A percentile compares a stretch with the other conserved stretches of the same genome.
Conservation (phyloP, 1,140 invertebrate genomes). For the Drosophila littoralis region DNA sequence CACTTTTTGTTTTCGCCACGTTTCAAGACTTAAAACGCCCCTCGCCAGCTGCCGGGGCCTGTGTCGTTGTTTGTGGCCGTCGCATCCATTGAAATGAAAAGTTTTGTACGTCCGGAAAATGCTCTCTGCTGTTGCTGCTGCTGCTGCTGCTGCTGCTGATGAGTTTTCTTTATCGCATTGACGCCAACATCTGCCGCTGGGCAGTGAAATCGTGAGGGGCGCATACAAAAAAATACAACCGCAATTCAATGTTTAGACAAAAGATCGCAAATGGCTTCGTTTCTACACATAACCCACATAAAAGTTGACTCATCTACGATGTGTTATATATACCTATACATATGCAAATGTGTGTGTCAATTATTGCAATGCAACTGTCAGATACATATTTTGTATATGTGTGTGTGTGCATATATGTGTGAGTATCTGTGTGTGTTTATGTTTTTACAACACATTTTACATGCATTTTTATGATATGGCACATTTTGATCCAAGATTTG, state of each 20-base stretch:
- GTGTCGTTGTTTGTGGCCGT: slow-evolving; percentile 6
- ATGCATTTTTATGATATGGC: slow-evolving; percentile 50
- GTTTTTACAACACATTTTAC: slow-evolving; percentile 41
- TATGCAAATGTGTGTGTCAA: slow-evolving; percentile 25
- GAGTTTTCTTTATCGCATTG: slow-evolving; percentile 50
- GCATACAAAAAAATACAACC: slow-evolving; percentile 33
- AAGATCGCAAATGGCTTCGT: slow-evolving; percentile 52
- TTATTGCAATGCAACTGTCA: slow-evolving; percentile 29
- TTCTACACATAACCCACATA: slow-evolving; percentile 51
- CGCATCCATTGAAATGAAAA: slow-evolving; percentile 54
- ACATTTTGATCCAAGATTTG: slow-evolving; percentile 51
- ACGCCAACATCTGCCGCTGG: slow-evolving; percentile 30
- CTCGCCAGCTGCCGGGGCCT: neutral
- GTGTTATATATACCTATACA: neutral
- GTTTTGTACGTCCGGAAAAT: slow-evolving; percentile 40
- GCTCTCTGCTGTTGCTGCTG: slow-evolving; percentile 21
- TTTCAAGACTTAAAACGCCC: slow-evolving; percentile 37
- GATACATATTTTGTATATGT: slow-evolving; percentile 7
- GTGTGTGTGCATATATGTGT: slow-evolving; percentile 1
- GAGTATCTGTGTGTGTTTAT: slow-evolving; percentile 1
- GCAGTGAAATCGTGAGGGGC: slow-evolving; percentile 32
- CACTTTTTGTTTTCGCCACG: slow-evolving; percentile 43
- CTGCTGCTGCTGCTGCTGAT: slow-evolving; percentile 25
- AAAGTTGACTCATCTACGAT: slow-evolving; percentile 34
- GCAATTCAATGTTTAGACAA: slow-evolving; percentile 49